Percentiles rank a stretch among this genome's conserved stretches.
These are phyloP conservation scores for Thymelicus sylvestris DNA, from an alignment of 2,888 invertebrate genomes.

Conservation along the genomic window DNA sequence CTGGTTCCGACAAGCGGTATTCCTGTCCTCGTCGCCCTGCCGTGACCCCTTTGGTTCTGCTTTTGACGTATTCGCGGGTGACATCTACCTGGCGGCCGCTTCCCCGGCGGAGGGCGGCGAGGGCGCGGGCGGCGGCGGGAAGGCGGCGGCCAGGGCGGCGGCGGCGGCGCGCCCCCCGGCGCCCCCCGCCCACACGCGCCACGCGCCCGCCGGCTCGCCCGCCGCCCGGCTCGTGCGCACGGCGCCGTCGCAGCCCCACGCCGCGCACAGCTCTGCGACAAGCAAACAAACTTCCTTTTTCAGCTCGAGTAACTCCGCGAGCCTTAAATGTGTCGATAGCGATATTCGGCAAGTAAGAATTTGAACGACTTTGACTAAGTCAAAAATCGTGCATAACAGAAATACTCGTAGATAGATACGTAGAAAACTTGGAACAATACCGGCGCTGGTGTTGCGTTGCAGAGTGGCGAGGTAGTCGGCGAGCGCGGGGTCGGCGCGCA, in stretches of 20 bases:
- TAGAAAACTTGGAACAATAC: conserved; percentile 46
- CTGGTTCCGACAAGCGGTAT: too few species aligned
- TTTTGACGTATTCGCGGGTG: too few species aligned
- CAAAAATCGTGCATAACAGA: too few species aligned
- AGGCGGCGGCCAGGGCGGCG: conserved; percentile 49
- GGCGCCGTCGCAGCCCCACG: conserved; percentile 44
- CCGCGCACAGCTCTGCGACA: conserved; percentile 46
- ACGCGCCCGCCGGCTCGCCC: conserved; percentile 44
- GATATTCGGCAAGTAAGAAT: too few species aligned
- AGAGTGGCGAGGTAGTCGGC: conserved; percentile 82
- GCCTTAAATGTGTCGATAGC: too few species aligned
- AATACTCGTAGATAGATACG: too few species aligned
- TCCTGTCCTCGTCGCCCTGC: too few species aligned
- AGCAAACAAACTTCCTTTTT: background rate
- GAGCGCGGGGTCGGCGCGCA: conserved; percentile 73
- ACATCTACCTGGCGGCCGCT: background rate
- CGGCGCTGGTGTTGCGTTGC: conserved; percentile 71
- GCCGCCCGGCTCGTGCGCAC: conserved; percentile 38
- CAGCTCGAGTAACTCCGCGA: too few species aligned
- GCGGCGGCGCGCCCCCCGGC: conserved; percentile 51
- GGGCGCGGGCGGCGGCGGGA: conserved; percentile 40
- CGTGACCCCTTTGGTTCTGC: too few species aligned
- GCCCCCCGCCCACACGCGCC: conserved; percentile 59
- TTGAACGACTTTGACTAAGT: too few species aligned
- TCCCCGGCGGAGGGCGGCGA: conserved; percentile 48